These are phyloP conservation scores for Escarpia spicata DNA, from an alignment of 2,888 invertebrate genomes.

Conservation along the genomic window DNA sequence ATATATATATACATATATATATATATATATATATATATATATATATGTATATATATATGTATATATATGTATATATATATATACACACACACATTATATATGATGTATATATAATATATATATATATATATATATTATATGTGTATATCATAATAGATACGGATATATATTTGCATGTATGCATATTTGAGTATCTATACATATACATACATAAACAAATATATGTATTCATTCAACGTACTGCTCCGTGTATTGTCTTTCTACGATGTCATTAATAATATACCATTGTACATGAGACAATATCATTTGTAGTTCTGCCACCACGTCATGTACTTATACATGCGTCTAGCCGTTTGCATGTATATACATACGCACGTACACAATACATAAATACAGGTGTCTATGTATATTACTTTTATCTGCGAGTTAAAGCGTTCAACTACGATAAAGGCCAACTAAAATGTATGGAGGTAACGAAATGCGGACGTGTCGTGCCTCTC, in stretches of 20 bases:
- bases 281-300: not conserved
- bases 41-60: not conserved
- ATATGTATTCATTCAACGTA: not conserved
- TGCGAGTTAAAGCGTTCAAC: not conserved
- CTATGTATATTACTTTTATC: conserved; percentile 13
- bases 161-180: not conserved
- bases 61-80: not conserved
- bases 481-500: conserved; percentile 4
- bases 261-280: not conserved
- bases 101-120: not conserved
- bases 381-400: conserved; percentile 20
- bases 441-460: conserved; percentile 19
- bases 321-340: not conserved
- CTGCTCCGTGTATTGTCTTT: not conserved
- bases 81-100: not conserved
- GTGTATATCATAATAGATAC: not conserved
- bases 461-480: not conserved
- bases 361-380: conserved; percentile 22
- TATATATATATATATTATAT: not conserved
- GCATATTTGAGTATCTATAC: not conserved
- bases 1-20: not conserved
- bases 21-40: not conserved
- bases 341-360: not conserved
- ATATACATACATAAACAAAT: conserved; percentile 22
- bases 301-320: not conserved